These are phyloP conservation scores for Platysternon megacephalum DNA, from an alignment of 2,113 vertebrate genomes.

Conservation along the genomic window DNA sequence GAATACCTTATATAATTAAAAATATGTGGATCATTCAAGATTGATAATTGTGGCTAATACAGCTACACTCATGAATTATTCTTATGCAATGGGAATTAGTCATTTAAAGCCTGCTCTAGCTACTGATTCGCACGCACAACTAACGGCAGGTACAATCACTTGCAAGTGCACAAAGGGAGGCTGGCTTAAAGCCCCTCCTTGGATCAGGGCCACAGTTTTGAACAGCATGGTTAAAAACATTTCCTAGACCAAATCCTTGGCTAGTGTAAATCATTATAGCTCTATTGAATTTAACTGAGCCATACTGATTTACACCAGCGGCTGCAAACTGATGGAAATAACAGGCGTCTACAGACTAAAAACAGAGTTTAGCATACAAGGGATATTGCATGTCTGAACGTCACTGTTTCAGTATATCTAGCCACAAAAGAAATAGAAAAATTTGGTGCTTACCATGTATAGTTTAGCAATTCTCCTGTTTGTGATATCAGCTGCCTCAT, in stretches of 20 bases:
- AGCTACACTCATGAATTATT: not conserved
- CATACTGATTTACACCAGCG: not conserved
- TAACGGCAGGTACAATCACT: not conserved
- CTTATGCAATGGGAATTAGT: not conserved
- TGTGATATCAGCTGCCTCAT: constrained; percentile 83
- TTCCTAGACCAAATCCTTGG: not conserved
- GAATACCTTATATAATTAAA: not conserved
- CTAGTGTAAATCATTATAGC: not conserved
- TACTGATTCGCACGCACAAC: not conserved
- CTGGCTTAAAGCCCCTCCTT: not conserved
- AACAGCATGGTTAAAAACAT: not conserved
- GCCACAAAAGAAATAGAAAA: not conserved
- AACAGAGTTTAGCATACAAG: not conserved
- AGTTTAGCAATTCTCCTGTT: constrained; percentile 92
- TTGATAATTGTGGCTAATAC: not conserved
- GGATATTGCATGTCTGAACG: not conserved
- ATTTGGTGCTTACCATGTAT: constrained; percentile 83
- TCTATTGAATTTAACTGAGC: not conserved
- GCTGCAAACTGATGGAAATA: not conserved
- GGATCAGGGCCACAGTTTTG: not conserved
- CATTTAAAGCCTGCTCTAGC: not conserved
- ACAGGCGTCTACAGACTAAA: not conserved
- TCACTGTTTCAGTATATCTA: not conserved
- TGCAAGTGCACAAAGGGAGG: not conserved
- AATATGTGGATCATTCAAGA: not conserved